These are phyloP conservation scores for Anoplopoma fimbria DNA, from an alignment of 2,113 vertebrate genomes.

Conservation along the genomic window DNA sequence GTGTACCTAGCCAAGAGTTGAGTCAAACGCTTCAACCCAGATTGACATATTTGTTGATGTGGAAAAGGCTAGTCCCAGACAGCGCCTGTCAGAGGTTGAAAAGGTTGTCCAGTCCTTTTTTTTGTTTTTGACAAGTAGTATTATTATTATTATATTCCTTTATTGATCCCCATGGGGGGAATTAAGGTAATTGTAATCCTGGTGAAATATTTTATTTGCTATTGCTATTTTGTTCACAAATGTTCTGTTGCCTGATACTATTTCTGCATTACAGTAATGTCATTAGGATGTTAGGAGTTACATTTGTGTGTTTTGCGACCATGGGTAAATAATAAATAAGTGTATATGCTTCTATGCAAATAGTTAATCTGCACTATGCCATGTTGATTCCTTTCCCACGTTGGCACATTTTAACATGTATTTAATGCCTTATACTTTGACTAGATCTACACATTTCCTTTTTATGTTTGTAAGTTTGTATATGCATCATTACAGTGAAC, in stretches of 20 bases:
- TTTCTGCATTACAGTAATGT: conserved; percentile 3
- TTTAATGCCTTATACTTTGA: conserved; percentile 26
- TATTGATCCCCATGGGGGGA: too few relatives aligned
- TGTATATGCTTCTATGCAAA: conserved; percentile 39
- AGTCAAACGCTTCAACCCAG: background rate
- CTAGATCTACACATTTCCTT: background rate
- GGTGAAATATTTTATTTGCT: background rate
- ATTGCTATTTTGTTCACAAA: background rate
- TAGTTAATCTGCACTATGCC: background rate
- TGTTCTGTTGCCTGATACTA: background rate
- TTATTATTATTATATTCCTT: too few relatives aligned
- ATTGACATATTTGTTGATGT: conserved; percentile 1
- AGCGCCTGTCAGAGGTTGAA: background rate
- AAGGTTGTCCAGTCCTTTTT: background rate
- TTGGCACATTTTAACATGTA: conserved; percentile 9
- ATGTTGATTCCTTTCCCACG: background rate
- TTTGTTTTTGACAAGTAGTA: background rate
- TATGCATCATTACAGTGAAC: background rate
- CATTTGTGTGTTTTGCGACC: conserved; percentile 5
- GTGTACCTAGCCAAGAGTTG: background rate
- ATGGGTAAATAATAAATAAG: conserved; percentile 3
- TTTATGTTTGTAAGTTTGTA: background rate
- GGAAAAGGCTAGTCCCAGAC: conserved; percentile 1
- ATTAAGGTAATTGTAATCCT: background rate
- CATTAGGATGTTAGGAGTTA: background rate